These are phyloP conservation scores for Epinotia nisella DNA, from an alignment of 2,888 invertebrate species.

Conservation along the genomic window DNA sequence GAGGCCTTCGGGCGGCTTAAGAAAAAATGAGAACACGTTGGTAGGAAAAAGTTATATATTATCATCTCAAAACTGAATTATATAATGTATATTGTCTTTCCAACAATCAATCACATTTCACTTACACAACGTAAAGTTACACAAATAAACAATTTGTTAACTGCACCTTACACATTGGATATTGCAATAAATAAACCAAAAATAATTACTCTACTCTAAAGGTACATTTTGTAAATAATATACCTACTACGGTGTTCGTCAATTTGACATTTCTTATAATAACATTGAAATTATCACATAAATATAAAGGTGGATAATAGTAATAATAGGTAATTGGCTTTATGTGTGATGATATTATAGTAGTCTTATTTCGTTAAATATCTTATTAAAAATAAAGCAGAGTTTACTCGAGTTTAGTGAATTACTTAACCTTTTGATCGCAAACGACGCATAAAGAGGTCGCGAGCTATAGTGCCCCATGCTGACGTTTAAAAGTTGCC, in stretches of 20 bases:
- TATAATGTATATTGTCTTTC: constrained; percentile 58
- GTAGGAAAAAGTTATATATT: constrained; percentile 53
- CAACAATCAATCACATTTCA: constrained; percentile 75
- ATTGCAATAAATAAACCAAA: constrained; percentile 28
- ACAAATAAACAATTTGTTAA: constrained; percentile 65
- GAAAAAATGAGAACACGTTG: constrained; percentile 17
- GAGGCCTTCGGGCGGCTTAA: too few species aligned
- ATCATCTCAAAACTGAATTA: constrained; percentile 67
- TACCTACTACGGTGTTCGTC: constrained; percentile 19
- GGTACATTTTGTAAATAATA: constrained; percentile 30
- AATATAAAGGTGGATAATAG: constrained; percentile 19
- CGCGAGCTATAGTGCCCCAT: too few species aligned
- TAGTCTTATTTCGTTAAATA: constrained; percentile 17
- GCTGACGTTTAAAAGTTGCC: too few species aligned
- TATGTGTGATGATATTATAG: constrained; percentile 34
- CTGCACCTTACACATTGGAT: constrained; percentile 56
- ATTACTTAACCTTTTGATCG: background rate
- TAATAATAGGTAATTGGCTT: constrained; percentile 4
- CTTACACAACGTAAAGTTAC: constrained; percentile 57
- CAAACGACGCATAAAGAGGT: too few species aligned
- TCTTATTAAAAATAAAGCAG: constrained; percentile 11
- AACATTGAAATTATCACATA: constrained; percentile 31
- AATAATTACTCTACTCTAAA: constrained; percentile 26
- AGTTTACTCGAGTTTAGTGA: constrained; percentile 1
- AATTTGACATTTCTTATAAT: constrained; percentile 22